phyloP scores from a whole-genome alignment of 2,113 vertebrate genomes.

The Raja brachyura region DNA sequence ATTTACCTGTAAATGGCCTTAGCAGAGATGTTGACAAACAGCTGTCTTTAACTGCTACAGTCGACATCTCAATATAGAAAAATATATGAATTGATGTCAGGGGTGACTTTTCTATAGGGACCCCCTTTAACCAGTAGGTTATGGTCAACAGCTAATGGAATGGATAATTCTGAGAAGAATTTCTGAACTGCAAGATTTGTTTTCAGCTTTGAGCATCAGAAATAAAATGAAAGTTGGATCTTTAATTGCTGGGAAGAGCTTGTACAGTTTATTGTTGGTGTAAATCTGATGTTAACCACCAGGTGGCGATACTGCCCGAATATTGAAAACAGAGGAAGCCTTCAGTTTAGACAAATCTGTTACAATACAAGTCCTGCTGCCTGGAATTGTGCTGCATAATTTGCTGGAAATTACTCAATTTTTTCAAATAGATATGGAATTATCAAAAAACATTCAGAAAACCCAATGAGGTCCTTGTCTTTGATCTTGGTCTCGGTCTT shows the following conservation, averaged over 20 bases:
- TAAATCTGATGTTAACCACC: slow-evolving; percentile 18
- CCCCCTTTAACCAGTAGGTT: not conserved
- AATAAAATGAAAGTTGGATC: not conserved
- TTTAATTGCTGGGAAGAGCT: too few species aligned
- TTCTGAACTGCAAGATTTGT: not conserved
- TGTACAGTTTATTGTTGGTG: too few species aligned
- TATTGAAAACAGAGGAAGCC: too few species aligned
- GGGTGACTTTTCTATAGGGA: not conserved
- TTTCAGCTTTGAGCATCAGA: not conserved
- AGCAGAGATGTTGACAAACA: too few species aligned
- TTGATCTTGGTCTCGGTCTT: not conserved
- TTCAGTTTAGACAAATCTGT: not conserved
- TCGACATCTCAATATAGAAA: not conserved
- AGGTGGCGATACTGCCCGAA: not conserved
- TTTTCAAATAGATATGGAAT: not conserved
- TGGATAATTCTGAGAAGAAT: not conserved
- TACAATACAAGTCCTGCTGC: not conserved
- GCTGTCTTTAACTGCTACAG: too few species aligned
- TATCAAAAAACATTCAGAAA: not conserved
- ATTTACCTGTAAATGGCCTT: too few species aligned
- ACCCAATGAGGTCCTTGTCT: not conserved
- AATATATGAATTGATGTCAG: not conserved
- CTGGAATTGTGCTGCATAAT: not conserved
- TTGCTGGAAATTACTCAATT: not conserved
- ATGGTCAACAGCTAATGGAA: not conserved